These are phyloP conservation scores for Apis florea DNA, from an alignment of 1,140 invertebrate genomes.

Conservation along the genomic window DNA sequence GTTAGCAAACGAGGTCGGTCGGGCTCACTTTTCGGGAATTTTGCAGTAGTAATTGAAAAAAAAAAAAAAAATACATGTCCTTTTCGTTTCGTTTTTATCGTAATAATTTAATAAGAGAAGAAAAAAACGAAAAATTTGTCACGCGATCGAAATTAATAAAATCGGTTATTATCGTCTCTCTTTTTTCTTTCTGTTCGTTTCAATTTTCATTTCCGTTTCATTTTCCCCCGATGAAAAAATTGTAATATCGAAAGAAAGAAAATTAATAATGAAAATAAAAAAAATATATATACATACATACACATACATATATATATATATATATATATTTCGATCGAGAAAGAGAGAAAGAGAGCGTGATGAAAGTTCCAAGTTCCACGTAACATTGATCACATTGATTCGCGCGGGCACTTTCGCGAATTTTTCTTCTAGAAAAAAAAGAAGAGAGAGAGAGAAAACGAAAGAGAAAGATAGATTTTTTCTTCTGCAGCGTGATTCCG, in stretches of 20 bases:
- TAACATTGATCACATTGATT: conserved; percentile 41
- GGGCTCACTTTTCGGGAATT: conserved; percentile 63
- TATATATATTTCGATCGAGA: background rate
- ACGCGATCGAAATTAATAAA: background rate
- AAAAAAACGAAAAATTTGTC: background rate
- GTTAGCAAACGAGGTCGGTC: conserved; percentile 60
- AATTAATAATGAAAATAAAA: background rate
- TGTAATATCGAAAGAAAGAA: background rate
- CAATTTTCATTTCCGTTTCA: conserved; percentile 9
- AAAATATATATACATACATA: background rate
- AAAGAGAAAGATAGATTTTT: background rate
- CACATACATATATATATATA: no score
- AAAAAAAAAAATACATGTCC: conserved; percentile 16
- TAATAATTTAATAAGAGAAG: background rate
- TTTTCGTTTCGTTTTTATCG: conserved; percentile 20
- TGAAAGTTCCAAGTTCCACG: conserved; percentile 59
- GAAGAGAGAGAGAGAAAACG: background rate
- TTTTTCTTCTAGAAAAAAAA: background rate
- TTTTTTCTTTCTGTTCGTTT: conserved; percentile 12
- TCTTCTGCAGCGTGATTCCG: conserved; percentile 6
- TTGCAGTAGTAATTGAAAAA: conserved; percentile 56
- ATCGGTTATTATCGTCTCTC: conserved; percentile 5
- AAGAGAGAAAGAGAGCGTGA: conserved; percentile 16
- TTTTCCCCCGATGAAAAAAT: background rate
- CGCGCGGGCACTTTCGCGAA: background rate